Evolutionary conservation across 2,113 vertebrate species (phyloP).

Genomic region (Fregetta grallaria): DNA sequence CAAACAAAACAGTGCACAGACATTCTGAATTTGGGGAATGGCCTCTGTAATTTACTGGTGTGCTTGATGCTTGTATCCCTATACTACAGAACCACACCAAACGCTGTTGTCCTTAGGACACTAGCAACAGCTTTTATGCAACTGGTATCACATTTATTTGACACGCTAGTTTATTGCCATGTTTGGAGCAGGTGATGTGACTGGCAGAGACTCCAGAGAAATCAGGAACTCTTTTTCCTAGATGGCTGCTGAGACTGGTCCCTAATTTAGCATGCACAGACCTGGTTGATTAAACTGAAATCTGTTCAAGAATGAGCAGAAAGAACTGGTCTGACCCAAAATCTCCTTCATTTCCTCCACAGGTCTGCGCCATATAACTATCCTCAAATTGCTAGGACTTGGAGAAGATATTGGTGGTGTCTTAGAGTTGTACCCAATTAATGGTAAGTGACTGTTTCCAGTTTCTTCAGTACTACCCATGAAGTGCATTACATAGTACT

Average conservation of each 20-base stretch:
- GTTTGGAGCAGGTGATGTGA: not conserved
- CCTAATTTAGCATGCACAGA: not conserved
- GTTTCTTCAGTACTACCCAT: not conserved
- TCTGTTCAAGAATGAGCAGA: not conserved
- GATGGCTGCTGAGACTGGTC: not conserved
- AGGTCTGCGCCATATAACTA: conserved; percentile 94
- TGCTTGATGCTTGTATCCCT: not conserved
- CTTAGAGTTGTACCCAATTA: conserved; percentile 94
- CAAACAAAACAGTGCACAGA: not conserved
- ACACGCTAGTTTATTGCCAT: not conserved
- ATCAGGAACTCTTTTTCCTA: not conserved
- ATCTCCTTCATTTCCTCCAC: not conserved
- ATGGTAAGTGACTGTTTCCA: conserved; percentile 79
- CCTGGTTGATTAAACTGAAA: not conserved
- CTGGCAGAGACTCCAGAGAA: not conserved
- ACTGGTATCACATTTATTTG: not conserved
- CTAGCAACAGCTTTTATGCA: not conserved
- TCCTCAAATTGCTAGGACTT: conserved; percentile 89
- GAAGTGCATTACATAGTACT: not conserved
- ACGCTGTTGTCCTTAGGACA: not conserved
- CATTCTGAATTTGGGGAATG: not conserved
- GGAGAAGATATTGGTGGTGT: conserved; percentile 86
- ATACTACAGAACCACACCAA: not conserved
- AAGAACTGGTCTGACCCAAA: not conserved
- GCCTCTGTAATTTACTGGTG: not conserved